Base-by-base conservation (phyloP, 2,113 vertebrate genomes). In the Gasterosteus nipponicus region DNA sequence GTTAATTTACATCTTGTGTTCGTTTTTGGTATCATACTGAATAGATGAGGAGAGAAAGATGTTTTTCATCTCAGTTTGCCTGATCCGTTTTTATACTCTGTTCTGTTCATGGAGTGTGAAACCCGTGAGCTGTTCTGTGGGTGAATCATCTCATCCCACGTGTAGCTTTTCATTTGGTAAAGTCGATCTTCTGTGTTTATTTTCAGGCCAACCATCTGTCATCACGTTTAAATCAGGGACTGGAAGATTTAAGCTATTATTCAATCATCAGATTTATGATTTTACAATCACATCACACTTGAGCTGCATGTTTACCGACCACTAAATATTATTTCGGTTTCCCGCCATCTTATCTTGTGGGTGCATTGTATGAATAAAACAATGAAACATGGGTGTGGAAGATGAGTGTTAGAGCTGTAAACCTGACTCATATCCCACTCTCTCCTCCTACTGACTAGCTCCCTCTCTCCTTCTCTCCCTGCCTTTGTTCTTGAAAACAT, bases 81-180 rank as follows among this genome's bases (percentile, higher is more conserved):
- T n/a, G n/a, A 35, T 56, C 61, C 16, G n/a, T n/a, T n/a, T n/a
- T n/a, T n/a, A n/a, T n/a, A n/a, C n/a, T n/a, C n/a, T n/a, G n/a
- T 31, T 41, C 56, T 78, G 80, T 67, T 66, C 54, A 51, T 9
- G 66, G 35, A 63, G 56, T 76, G 59, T 75, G 78, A 76, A 77
- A 77, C 44, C 53, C 74, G 54, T 57, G 78, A 81, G 73, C 65
- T 83, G 74, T 39, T 81, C 53, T 69, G 69, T 63, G 62, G 2
- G 59, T 90, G 87, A 91, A 57, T 91, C 91, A 91, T 89, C 56
- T 61, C 85, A 85, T 82, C 89, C 89, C 89, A 89, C 91, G 72
- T 75, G 70, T 80, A 87, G 86, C 80, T 75, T 79, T 73, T 82
- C 65, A 64, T 90, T 85, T 86, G 73, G 38, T 33, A 5, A 74